Evolutionary conservation across 2,888 invertebrate genomes (phyloP), one percentile per base, ranked within the genome.

Genomic region (Morpho achilles): DNA sequence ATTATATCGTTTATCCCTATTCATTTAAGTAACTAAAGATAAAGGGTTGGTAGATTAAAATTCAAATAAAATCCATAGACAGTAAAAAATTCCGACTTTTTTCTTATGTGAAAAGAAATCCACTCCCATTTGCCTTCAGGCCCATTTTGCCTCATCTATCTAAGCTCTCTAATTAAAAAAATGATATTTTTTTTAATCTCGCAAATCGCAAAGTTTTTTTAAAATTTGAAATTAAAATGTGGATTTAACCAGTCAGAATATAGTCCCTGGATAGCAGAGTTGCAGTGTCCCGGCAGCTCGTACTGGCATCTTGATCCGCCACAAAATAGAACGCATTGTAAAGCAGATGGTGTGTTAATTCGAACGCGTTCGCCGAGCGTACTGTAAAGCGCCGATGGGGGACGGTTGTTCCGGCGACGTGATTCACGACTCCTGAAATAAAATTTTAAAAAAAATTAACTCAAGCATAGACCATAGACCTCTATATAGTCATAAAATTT

Each of bases 281-380:
- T 91, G 80, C 49, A 91, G 82, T 92, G 92, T 58, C 93, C 92
- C 0, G 93, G 92, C 67, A 91, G 92, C 77, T 96, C 96, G 82
- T 97, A 97, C 76, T 94, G 95, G 86, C 97, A 97, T 61, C 94
- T 92, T 44, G 93, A 87, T 0, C 97, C 97, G 0, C 96, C 96
- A 80, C 97, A 97, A 85, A 97, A 96, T 68, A 97, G 91, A 44
- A 95, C 94, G 76, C 97, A 97, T 75, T 95, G 94, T 59, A 95
- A 88, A 7, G 93, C 93, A 1, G 93, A 91, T 0, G 96, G 95
- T 0, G 96, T 92, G 62, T 91, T 84, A 53, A 91, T 91, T 44
- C 95, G 91, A 44, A 94, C 76, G 7, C 89, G 82, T 75, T 93
- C 93, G 5, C 91, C 79, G 0, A 90, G 52, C 0, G 76, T 69